phyloP scores from a whole-genome alignment of 2,113 vertebrate species.

The Chloebia gouldiae region DNA sequence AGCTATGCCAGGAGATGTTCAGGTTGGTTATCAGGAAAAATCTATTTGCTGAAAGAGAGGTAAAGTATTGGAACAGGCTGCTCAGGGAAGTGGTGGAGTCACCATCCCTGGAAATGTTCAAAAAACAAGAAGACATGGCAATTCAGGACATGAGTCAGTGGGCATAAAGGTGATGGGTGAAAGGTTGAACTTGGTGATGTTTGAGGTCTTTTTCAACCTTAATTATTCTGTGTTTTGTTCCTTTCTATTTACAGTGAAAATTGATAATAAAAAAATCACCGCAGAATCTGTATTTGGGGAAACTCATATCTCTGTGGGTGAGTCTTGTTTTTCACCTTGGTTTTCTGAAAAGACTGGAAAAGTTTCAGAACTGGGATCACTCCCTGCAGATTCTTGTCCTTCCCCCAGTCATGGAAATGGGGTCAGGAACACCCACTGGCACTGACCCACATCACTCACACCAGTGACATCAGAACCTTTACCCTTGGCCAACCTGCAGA shows the following conservation, averaged over 20 bases:
- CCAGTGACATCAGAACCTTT: not conserved
- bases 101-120: not conserved
- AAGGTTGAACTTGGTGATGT: not conserved
- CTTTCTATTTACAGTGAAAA: not conserved
- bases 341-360: not conserved
- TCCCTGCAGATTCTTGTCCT: not conserved
- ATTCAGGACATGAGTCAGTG: not conserved
- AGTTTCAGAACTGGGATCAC: not conserved
- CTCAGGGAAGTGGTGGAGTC: not conserved
- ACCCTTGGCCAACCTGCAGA: not conserved
- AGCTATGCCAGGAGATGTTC: no score
- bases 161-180: not conserved
- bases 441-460: not conserved
- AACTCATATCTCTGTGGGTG: rapidly evolving
- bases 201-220: not conserved
- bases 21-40: not conserved
- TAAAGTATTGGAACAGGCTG: not conserved
- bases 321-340: not conserved
- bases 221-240: not conserved
- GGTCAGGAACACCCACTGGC: rapidly evolving
- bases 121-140: rapidly evolving
- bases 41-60: not conserved
- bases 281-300: not conserved
- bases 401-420: not conserved
- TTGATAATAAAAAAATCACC: not conserved